Base-by-base conservation (phyloP, 1,140 invertebrate genomes). In the Lysiphlebus fabarum region DNA sequence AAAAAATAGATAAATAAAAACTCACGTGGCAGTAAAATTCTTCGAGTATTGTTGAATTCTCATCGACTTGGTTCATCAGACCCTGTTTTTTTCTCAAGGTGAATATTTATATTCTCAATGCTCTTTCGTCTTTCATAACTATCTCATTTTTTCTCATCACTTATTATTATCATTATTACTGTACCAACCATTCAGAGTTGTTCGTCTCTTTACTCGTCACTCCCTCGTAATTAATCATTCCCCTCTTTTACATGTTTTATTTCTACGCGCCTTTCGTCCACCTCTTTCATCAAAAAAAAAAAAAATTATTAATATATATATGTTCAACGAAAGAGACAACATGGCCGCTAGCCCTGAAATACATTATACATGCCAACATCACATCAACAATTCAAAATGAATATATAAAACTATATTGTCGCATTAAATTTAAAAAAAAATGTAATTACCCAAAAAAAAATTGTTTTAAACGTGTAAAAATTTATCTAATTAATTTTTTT, bases 221-320 rank as follows among this genome's bases (percentile, higher is more conserved):
- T 76, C 73, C 74, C 68, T 74, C 73, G 68, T 76, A 77, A 77
- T 77, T 77, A 77, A 77, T 77, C 75, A 77, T 75, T 75, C 70
- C 73, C 70, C 69, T 66, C 67, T 70, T 66, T 59, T 26, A 26
- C 17, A 26, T 62, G 48, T 43, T 61, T 59, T 51, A 47, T 67
- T 60, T 50, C 48, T 48, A 66, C 65, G 62, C 67, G 42, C 47
- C 53, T 40, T 57, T 56, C 51, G 50, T 40, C 58, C 58, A 54
- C 42, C 54, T 73, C 64, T 47, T 54, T 26, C 53, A 34, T 45
- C 12, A 12, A 26, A 26, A 26, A 26, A 2, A 26, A 26, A 1
- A 26, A 26, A 1, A 26, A 26, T 1, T 2, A 26, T 26, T 1
- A n/a, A 40, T 48, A 14, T 3, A 7, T 7, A 57, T 37, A 54